Evolutionary conservation across 35 echinoderm and acorn worm genomes (phyloP).

Genomic region (Ophiothrix spiculata): DNA sequence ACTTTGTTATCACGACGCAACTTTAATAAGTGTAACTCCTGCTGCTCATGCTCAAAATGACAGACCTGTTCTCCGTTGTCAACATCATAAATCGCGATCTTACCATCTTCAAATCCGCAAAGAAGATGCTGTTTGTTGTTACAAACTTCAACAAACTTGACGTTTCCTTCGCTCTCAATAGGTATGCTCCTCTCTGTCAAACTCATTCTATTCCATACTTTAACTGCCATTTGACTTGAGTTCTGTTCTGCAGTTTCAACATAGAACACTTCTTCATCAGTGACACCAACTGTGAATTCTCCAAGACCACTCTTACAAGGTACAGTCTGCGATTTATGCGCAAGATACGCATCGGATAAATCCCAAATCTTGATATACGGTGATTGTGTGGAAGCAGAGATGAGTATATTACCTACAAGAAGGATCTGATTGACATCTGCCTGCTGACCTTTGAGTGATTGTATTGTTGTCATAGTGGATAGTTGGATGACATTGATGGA

Average conservation of each 20-base stretch:
- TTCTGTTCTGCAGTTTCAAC: neutral
- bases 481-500: neutral
- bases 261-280: neutral
- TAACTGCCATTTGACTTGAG: neutral
- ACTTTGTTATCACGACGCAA: neutral
- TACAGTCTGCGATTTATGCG: neutral
- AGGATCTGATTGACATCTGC: conserved; percentile 54
- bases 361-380: conserved; percentile 87
- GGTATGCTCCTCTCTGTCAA: neutral
- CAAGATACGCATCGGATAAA: conserved; percentile 38
- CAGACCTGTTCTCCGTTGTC: neutral
- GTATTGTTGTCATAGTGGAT: neutral
- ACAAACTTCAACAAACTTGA: neutral
- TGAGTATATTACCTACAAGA: conserved; percentile 28
- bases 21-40: neutral
- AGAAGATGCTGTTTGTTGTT: neutral
- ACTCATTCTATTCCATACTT: neutral
- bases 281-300: neutral
- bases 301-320: neutral
- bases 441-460: conserved; percentile 66
- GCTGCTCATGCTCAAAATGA: neutral
- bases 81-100: neutral
- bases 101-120: neutral
- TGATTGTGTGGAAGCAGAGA: conserved; percentile 52
- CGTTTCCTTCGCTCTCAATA: neutral